A percentile compares a stretch with the other conserved stretches of the same genome.
Conservation (phyloP, 2,888 invertebrate genomes). For the Barypeithes pellucidus region DNA sequence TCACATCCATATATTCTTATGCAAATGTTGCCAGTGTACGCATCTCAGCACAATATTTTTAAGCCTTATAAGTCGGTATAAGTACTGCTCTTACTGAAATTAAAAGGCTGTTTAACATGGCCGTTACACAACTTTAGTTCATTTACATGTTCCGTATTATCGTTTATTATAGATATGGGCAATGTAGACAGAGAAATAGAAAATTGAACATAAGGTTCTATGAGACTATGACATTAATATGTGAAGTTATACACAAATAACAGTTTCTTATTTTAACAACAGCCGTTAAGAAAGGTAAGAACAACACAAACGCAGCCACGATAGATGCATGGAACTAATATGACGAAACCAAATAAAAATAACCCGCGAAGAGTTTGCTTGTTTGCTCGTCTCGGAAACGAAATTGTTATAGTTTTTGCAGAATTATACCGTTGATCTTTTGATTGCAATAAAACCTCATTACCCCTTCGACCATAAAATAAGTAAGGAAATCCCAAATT, state of each 20-base stretch:
- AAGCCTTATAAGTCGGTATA: constrained; percentile 48
- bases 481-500: too few species aligned
- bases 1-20: constrained; percentile 48
- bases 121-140: constrained; percentile 49
- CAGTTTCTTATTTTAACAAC: too few species aligned
- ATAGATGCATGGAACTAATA: too few species aligned
- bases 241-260: background rate
- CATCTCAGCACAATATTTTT: constrained; percentile 51
- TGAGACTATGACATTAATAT: background rate
- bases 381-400: too few species aligned
- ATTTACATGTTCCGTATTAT: constrained; percentile 45
- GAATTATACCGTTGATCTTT: too few species aligned
- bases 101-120: constrained; percentile 53
- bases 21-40: constrained; percentile 45
- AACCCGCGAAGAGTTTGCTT: too few species aligned
- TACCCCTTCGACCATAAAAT: too few species aligned
- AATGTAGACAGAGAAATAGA: constrained; percentile 21
- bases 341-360: too few species aligned
- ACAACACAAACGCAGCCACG: too few species aligned
- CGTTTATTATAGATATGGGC: constrained; percentile 47
- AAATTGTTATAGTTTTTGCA: too few species aligned
- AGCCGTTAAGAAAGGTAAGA: too few species aligned
- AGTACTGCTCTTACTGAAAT: constrained; percentile 48
- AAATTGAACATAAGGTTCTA: background rate
- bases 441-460: too few species aligned